Base-by-base conservation (phyloP, 2,113 vertebrate species). In the Fukomys damarensis region DNA sequence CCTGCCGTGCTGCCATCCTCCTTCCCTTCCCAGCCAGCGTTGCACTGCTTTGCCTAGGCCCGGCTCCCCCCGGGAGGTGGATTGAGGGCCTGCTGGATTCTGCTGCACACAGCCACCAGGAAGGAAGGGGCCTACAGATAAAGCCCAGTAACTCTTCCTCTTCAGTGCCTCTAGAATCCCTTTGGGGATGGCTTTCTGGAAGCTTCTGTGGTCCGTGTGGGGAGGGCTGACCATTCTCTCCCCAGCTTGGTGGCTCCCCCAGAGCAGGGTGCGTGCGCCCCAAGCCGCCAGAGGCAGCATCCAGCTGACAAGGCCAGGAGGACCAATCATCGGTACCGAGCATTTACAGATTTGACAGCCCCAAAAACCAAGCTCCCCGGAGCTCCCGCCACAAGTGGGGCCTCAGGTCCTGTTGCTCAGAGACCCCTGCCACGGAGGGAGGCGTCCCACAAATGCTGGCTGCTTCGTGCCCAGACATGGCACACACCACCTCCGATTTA, bases 181-280 rank as follows among this genome's bases (percentile, higher is more conserved):
- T 4, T 20, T 43, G 22, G 80, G 10, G 46, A 63, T 54, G 59
- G 59, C 74, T 77, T 91, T 90, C 92, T 81, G 20, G 66, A 92
- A 68, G 28, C 41, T 72, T 90, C 96, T 2, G 0, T 26, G 85
- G 54, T 10, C 46, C 80, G 65, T 22, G 0, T 22, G 59, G 49
- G 17, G 52, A 94, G 6, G 13, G 63, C 59, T 61, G 43, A 38
- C n/a, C 46, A 13, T 58, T 52, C 72, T 72, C 26, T 65, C 46
- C 43, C 54, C 24, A 3, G 52, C 70, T 2, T 35, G 13, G 59
- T 22, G 6, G 43, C 46, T 65, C 58, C 41, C 26, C 49, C 13
- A 0, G 26, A 43, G 49, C 0, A 0, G 49, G 20, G 65, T 4
- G 30, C 56, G 14, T 9, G 0, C 1, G 8, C 13, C 81, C 38